Conservation (phyloP, 2,888 invertebrate species). For the Cenopis cana region DNA sequence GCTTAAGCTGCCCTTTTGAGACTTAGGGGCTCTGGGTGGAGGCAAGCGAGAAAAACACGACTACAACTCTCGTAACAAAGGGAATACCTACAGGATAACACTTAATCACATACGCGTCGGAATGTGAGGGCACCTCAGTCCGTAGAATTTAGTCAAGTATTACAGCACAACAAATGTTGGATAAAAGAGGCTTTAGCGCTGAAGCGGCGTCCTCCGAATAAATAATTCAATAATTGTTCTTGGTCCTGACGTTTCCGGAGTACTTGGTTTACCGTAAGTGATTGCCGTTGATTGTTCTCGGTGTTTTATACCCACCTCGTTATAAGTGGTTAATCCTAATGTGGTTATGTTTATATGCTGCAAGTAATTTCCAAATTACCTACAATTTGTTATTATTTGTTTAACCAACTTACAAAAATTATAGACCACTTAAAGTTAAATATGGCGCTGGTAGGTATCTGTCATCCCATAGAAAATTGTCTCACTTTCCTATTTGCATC, state of each 20-base stretch:
- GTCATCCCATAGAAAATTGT: too few relatives aligned
- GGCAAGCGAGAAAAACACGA: conserved; percentile 61
- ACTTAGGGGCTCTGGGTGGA: conserved; percentile 56
- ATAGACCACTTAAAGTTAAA: too few relatives aligned
- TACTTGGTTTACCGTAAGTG: conserved; percentile 4
- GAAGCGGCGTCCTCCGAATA: conserved; percentile 11
- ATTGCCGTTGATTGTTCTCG: conserved; percentile 17
- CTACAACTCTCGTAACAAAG: conserved; percentile 66
- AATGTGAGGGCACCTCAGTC: conserved; percentile 54
- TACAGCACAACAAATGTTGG: conserved; percentile 26
- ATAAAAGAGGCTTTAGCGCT: conserved; percentile 27
- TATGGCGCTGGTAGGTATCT: too few relatives aligned
- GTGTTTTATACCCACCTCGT: neutral
- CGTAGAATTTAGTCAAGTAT: conserved; percentile 30
- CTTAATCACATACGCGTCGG: conserved; percentile 60
- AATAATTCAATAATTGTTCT: conserved; percentile 28
- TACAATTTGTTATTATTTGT: too few relatives aligned
- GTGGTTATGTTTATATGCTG: neutral
- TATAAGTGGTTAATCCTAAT: neutral
- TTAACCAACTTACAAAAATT: too few relatives aligned
- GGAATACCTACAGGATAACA: conserved; percentile 65
- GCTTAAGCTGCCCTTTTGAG: conserved; percentile 69
- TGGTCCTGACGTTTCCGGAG: conserved; percentile 19
- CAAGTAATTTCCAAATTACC: neutral
- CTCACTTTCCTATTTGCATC: too few relatives aligned